phyloP scores from a whole-genome alignment of 2,113 vertebrate genomes.

The Seriola dumerili region DNA sequence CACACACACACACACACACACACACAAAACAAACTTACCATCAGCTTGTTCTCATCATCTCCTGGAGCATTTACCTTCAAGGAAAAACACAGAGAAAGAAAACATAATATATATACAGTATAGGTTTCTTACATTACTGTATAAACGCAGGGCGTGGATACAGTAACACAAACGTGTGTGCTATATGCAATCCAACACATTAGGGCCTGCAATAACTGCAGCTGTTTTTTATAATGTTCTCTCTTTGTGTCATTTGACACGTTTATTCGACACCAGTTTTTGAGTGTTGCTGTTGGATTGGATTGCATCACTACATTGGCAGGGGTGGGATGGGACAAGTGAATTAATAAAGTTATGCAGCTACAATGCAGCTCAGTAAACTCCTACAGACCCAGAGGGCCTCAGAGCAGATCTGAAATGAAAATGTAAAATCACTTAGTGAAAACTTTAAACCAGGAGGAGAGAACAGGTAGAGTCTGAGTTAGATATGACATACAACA shows the following conservation, averaged over 20 bases:
- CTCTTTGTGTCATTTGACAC: not conserved
- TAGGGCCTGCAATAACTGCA: not conserved
- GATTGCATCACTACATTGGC: not conserved
- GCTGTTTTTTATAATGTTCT: not conserved
- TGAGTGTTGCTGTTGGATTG: not conserved
- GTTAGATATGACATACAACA: not conserved
- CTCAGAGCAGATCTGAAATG: not conserved
- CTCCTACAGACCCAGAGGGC: not conserved
- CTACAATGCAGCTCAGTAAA: not conserved
- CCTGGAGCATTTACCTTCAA: conserved; percentile 52
- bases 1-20: not conserved
- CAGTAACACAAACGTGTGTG: not conserved
- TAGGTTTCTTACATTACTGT: not conserved
- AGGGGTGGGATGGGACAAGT: not conserved
- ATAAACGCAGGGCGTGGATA: not conserved
- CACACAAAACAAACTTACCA: conserved; percentile 60
- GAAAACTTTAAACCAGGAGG: not conserved
- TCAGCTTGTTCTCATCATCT: conserved; percentile 82
- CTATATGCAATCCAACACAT: not conserved
- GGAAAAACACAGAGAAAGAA: conserved; percentile 37
- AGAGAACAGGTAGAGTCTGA: not conserved
- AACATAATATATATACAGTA: not conserved
- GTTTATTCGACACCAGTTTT: not conserved
- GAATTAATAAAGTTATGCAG: not conserved
- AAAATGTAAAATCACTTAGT: not conserved